Percentiles rank a stretch among this genome's conserved stretches.
Evolutionary conservation across 2,113 vertebrate genomes (phyloP).

Genomic region (Gorsachius goisagi): DNA sequence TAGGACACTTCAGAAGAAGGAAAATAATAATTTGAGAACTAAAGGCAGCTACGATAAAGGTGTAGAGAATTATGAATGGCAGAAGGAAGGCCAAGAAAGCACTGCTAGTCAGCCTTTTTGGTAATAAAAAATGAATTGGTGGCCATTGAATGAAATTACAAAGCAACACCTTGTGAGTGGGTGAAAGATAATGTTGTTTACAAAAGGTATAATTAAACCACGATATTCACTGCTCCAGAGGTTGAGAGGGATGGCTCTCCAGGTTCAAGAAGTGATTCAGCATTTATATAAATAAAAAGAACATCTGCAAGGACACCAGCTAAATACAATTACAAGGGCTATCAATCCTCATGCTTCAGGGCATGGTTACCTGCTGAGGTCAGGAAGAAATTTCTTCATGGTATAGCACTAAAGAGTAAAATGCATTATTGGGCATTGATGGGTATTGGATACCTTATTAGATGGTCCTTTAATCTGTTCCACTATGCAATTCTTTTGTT

Average conservation of each 20-base stretch:
- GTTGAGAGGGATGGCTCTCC: background rate
- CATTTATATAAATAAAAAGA: slow-evolving; percentile 57
- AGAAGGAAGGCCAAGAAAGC: background rate
- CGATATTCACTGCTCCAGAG: background rate
- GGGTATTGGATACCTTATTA: slow-evolving; percentile 16
- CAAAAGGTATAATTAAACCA: slow-evolving; percentile 26
- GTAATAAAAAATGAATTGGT: background rate
- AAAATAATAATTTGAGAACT: background rate
- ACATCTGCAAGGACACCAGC: slow-evolving; percentile 46
- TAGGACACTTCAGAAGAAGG: background rate
- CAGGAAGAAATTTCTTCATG: slow-evolving; percentile 41
- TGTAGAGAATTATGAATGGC: background rate
- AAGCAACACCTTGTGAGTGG: background rate
- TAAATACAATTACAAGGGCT: slow-evolving; percentile 52
- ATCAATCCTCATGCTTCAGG: slow-evolving; percentile 31
- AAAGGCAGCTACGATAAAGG: background rate
- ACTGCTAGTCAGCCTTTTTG: background rate
- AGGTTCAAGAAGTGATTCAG: slow-evolving; percentile 28
- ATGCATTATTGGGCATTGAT: slow-evolving; percentile 26
- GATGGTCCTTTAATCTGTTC: slow-evolving; percentile 19
- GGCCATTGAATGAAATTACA: background rate
- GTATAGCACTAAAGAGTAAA: slow-evolving; percentile 22
- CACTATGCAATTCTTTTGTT: slow-evolving; percentile 4
- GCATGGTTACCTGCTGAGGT: slow-evolving; percentile 45
- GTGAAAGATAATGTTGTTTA: slow-evolving; percentile 14